Evolutionary conservation across 2,797 vertebrate genomes (phyloP), one percentile per base, ranked within the genome.

Genomic region (Lemur catta): DNA sequence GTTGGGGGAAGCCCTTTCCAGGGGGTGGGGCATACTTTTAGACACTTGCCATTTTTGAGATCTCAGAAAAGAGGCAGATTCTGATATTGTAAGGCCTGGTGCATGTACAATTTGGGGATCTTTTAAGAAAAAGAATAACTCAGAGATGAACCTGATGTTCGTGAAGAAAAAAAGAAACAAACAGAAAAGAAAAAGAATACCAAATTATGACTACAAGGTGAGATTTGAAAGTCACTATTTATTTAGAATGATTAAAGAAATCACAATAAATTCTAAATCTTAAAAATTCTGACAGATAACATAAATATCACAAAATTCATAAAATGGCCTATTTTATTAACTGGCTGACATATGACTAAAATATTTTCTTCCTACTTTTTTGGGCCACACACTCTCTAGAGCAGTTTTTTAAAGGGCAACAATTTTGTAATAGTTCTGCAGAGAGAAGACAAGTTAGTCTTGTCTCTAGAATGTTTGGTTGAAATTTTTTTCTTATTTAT

Each of bases 161-260:
- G 69, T 38, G 20, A 20, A 69, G 69, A 69, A 78, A 7, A 9
- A 43, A 43, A 43, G 7, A 43, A 38, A 43, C 43, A 71, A 90
- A 96, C 3, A 24, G 22, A 24, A 57, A 24, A 24, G 55, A 57
- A 57, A 57, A 57, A 87, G 41, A 50, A 57, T 33, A 93, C 5
- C n/a, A 85, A 76, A 41, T 85, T 59, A 52, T 71, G 5, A 71
- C 65, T 59, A 90, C 22, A 93, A 93, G 38, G 14, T 88, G 63
- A 94, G 33, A 81, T 93, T 89, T 93, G n/a, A 82, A 95, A 85
- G 11, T 80, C 71, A 89, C 14, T 26, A 30, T 74, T 93, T 90
- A 84, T 75, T 93, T 93, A 82, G 69, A 95, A 85, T 3, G 12
- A 94, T 46, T 74, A 46, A 88, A 57, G 15, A 95, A 94, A 74